Conservation (phyloP, 2,113 vertebrate genomes). For the Bubalus kerabau region DNA sequence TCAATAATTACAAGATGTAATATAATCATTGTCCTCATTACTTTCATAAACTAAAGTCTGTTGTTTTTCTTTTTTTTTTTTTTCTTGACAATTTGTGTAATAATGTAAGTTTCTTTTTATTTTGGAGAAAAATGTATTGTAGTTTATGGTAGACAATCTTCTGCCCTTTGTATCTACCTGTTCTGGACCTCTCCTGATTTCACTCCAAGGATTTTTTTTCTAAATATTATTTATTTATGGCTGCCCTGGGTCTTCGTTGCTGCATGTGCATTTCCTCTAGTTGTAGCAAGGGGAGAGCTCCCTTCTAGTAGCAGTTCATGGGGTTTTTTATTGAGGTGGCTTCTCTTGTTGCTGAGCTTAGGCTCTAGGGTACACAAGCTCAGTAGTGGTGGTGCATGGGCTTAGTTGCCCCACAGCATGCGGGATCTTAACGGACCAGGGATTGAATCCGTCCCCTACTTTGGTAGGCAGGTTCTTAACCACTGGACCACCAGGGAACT, state of each 20-base stretch:
- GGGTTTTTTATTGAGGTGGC: neutral
- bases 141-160: neutral
- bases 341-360: neutral
- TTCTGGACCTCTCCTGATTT: neutral
- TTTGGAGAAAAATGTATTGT: neutral
- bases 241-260: neutral
- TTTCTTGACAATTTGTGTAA: neutral
- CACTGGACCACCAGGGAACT: neutral
- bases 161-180: neutral
- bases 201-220: neutral
- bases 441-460: neutral
- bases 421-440: fast-evolving
- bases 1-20: neutral
- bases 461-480: neutral
- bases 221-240: neutral
- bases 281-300: neutral
- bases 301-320: neutral
- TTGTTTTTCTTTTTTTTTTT: neutral
- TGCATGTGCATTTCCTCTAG: neutral
- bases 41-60: neutral
- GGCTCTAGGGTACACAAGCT: neutral
- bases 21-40: neutral
- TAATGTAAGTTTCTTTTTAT: neutral
- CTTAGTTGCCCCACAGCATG: neutral
- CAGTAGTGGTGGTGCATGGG: neutral